Base-by-base conservation (phyloP, 2,797 vertebrate genomes). In the Echiichthys vipera region DNA sequence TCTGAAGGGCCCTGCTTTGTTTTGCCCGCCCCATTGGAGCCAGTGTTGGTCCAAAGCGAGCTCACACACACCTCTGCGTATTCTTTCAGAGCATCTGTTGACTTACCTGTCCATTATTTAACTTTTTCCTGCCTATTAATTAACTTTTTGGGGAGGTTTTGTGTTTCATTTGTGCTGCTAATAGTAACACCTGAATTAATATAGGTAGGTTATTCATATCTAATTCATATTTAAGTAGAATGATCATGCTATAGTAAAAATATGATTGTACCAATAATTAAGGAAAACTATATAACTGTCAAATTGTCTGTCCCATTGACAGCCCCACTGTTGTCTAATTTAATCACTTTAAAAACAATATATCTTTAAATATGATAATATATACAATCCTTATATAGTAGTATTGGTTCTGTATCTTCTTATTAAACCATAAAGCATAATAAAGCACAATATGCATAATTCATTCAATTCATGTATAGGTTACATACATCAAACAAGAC, bases 1-100 rank as follows among this genome's bases (percentile, higher is more conserved):
- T 39, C 32, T 80, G 84, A 90, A 90, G 88, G 79, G 72, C 71
- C 74, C 40, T 42, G 78, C 84, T 90, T 92, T 91, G 87, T 88
- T 89, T 83, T 37, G 77, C 71, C 79, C 14, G 66, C 79, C 86
- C 88, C 84, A 63, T 50, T 79, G 88, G 85, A 91, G 83, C 84
- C 85, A 55, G 77, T 65, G 83, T 87, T 76, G 78, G 86, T 89
- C 83, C 71, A 62, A 74, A 73, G 73, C 79, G 84, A 75, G 63
- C 77, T 65, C 22, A 1, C 71, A 49, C 56, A 84, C 84, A 86
- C 83, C 80, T 89, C 56, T 30, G 57, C 40, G 74, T 61, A 20
- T 37, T 72, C 65, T 82, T 20, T 13, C 45, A 45, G 22, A 56
- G 70, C 58, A 71, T 78, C 78, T 83, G 75, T 85, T 86, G 84